Base-by-base conservation (phyloP, 2,113 vertebrate genomes). In the Climacteris rufus region DNA sequence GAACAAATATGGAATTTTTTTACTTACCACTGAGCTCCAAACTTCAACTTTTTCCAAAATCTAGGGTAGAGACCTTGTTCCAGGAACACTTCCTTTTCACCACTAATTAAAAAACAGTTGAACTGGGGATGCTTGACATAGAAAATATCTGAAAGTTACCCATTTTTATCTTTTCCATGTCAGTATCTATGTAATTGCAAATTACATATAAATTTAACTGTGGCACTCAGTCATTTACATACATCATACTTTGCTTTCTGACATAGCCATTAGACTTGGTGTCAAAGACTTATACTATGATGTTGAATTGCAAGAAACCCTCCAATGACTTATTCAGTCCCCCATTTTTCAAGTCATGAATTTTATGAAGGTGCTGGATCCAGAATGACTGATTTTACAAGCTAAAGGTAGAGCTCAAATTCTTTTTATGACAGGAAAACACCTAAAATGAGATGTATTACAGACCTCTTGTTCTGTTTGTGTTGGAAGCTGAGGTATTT, bases 281-380 rank as follows among this genome's bases (percentile, higher is more conserved):
- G 49, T 64, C 35, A 60, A 83, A 83, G 69, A 70, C 7, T 42
- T 90, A 30, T 61, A 40, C 64, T 47, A 65, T 31, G 35, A 83
- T 52, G 39, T 13, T 70, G 13, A 27, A 37, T 30, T 90, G 47
- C 72, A 84, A 87, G 57, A 95, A 83, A 81, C 24, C 3, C 13
- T 88, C 44, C 69, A 68, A 56, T 22, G 37, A 71, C 61, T 94
- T 77, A 83, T 59, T 81, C 64, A 71, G 44, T 59, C 60, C 24
- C 86, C 8, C n/a, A 30, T 94, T 96, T 91, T 45, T 88, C 56
- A 93, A 89, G 60, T 70, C 27, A 83, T 90, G 56, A 93, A 92
- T 95, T 95, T 95, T 92, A 90, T 78, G 68, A 77, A 93, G 50
- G n/a, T 4, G 5, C 9, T 81, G 56, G 17, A 47, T 86, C 8